A percentile compares a stretch with the other conserved stretches of the same genome.
phyloP scores from a whole-genome alignment of 2,888 invertebrate genomes.

The Drosophila lacicola region DNA sequence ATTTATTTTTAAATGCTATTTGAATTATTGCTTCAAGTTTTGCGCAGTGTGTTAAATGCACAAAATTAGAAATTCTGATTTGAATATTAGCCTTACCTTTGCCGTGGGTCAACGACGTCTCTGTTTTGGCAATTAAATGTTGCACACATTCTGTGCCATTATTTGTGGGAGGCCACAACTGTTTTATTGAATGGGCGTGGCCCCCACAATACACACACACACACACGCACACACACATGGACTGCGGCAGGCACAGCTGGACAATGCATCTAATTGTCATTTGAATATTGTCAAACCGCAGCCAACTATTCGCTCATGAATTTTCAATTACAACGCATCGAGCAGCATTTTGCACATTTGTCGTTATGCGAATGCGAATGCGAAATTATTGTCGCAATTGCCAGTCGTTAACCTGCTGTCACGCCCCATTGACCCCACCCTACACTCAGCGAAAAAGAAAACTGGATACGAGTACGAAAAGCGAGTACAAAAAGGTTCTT shows the following conservation, averaged over 20 bases:
- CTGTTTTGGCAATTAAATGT: conserved; percentile 62
- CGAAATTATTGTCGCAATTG: conserved; percentile 61
- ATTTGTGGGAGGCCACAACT: conserved; percentile 48
- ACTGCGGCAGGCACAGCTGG: no score
- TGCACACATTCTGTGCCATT: conserved; percentile 37
- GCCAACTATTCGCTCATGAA: conserved; percentile 62
- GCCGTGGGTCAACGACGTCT: conserved; percentile 56
- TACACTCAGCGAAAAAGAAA: conserved; percentile 9
- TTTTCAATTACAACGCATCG: conserved; percentile 60
- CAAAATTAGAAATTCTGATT: conserved; percentile 37
- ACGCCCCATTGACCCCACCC: conserved; percentile 19
- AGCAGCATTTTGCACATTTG: conserved; percentile 46
- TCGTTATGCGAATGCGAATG: conserved; percentile 58
- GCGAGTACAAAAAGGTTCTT: no score
- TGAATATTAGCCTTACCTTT: conserved; percentile 13
- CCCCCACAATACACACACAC: neutral
- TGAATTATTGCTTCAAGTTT: neutral
- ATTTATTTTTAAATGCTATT: neutral
- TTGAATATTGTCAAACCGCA: conserved; percentile 16
- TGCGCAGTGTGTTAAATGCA: conserved; percentile 24
- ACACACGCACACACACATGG: neutral
- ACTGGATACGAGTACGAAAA: neutral
- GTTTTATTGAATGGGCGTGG: conserved; percentile 37
- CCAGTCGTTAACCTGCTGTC: conserved; percentile 54
- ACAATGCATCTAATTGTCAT: conserved; percentile 30